These are phyloP conservation scores for Otocyon megalotis DNA, from an alignment of 2,113 vertebrate genomes.

Conservation along the genomic window DNA sequence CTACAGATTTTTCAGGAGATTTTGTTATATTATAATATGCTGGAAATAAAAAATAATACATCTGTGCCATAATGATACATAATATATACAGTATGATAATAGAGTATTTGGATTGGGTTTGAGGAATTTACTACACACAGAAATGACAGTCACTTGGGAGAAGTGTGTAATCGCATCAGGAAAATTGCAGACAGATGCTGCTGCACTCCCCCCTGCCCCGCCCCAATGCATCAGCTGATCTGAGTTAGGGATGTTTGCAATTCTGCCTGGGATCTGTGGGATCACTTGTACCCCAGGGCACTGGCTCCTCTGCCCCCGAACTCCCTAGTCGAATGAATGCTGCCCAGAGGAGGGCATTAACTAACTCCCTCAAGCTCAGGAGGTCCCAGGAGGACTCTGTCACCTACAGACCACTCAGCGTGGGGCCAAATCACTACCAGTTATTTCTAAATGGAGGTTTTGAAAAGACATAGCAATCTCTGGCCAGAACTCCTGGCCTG, in stretches of 20 bases:
- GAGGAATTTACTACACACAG: slow-evolving; percentile 59
- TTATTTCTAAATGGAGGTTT: background rate
- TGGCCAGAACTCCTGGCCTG: slow-evolving; percentile 53
- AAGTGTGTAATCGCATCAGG: slow-evolving; percentile 48
- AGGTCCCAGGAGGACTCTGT: background rate
- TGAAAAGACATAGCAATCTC: background rate
- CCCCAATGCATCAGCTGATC: background rate
- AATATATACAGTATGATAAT: slow-evolving; percentile 58
- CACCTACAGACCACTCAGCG: background rate
- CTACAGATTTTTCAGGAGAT: slow-evolving; percentile 38
- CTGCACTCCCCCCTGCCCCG: fast-evolving
- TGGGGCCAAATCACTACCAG: background rate
- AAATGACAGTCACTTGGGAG: slow-evolving; percentile 44
- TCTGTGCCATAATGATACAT: slow-evolving; percentile 73
- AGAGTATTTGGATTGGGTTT: slow-evolving; percentile 60
- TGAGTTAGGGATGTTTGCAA: background rate
- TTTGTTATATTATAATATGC: slow-evolving; percentile 48
- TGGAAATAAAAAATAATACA: slow-evolving; percentile 70
- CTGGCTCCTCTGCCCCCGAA: background rate
- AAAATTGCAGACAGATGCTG: slow-evolving; percentile 75
- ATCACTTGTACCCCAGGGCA: background rate
- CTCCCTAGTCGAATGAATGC: background rate
- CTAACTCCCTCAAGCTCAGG: background rate
- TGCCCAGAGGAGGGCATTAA: background rate
- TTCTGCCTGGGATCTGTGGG: background rate